A percentile compares a stretch with the other conserved stretches of the same genome.
Evolutionary conservation across 1,140 invertebrate species (phyloP).

Genomic region (Drosophila sproati): DNA sequence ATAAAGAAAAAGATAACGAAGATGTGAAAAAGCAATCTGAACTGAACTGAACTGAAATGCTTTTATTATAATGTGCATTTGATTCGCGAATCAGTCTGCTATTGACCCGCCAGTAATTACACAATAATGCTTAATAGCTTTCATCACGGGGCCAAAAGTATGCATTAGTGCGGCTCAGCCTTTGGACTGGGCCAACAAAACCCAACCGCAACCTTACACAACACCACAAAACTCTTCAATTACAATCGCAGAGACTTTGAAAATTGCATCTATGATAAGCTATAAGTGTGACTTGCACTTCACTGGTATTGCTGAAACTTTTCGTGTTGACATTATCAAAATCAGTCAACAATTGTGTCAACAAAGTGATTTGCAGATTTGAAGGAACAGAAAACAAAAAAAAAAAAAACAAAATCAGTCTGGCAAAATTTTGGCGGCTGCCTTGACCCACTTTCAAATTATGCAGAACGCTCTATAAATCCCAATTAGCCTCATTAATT

Average conservation of each 20-base stretch:
- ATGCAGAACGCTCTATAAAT: slow-evolving; percentile 38
- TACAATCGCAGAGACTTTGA: slow-evolving; percentile 37
- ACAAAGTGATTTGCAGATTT: slow-evolving; percentile 41
- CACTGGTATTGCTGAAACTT: slow-evolving; percentile 5
- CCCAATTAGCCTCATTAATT: slow-evolving; percentile 33
- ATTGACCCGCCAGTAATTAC: slow-evolving; percentile 57
- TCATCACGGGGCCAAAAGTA: slow-evolving; percentile 29
- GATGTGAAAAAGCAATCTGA: background rate
- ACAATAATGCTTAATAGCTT: slow-evolving; percentile 42
- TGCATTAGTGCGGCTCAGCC: slow-evolving; percentile 18
- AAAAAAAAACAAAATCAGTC: slow-evolving; percentile 18
- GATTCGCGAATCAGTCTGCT: slow-evolving; percentile 58
- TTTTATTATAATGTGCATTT: slow-evolving; percentile 64
- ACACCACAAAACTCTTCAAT: slow-evolving; percentile 19
- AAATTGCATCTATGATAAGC: slow-evolving; percentile 25
- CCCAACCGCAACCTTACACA: slow-evolving; percentile 38
- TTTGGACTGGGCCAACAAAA: slow-evolving; percentile 41
- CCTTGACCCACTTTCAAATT: slow-evolving; percentile 47
- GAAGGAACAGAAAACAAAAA: background rate
- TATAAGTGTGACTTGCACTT: slow-evolving; percentile 40
- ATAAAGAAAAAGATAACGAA: slow-evolving; percentile 5
- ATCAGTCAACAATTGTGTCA: slow-evolving; percentile 2
- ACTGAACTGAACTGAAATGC: slow-evolving; percentile 20
- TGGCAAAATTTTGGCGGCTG: slow-evolving; percentile 18
- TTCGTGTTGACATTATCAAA: slow-evolving; percentile 14